Percentiles rank a stretch among this genome's conserved stretches.
Evolutionary conservation across 2,113 vertebrate genomes (phyloP).

Genomic region (Panurus biarmicus): DNA sequence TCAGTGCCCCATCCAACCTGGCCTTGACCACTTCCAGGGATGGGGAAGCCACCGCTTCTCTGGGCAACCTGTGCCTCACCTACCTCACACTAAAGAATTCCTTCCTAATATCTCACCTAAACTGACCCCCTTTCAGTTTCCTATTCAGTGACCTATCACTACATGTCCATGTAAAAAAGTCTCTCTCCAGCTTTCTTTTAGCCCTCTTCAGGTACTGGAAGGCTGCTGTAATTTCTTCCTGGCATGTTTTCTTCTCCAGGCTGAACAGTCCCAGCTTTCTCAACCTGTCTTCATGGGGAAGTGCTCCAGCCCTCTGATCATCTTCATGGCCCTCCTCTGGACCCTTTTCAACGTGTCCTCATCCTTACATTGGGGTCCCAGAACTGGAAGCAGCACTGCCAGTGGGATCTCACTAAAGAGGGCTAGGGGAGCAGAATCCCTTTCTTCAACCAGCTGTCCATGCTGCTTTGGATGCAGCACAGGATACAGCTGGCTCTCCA

Average conservation of each 20-base stretch:
- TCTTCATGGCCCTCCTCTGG: rapidly evolving
- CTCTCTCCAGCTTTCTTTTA: not conserved
- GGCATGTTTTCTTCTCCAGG: not conserved
- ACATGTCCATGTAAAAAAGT: not conserved
- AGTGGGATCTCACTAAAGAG: not conserved
- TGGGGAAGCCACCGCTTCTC: not conserved
- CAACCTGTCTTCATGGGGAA: not conserved
- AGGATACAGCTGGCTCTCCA: not conserved
- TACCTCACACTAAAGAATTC: not conserved
- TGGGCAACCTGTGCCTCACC: not conserved
- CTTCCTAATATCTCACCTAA: not conserved
- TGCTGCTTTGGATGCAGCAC: not conserved
- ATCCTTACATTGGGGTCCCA: not conserved
- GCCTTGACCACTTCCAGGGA: not conserved
- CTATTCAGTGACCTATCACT: no score
- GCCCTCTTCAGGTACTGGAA: not conserved
- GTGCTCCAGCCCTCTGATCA: not conserved
- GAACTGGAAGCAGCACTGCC: not conserved
- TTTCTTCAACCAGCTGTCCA: not conserved
- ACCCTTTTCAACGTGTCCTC: not conserved
- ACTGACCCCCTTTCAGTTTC: not conserved
- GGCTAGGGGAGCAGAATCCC: not conserved
- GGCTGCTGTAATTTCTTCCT: not conserved
- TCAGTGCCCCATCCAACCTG: not conserved
- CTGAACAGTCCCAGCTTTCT: not conserved